Evolutionary conservation across 2,113 vertebrate species (phyloP).

Genomic region (Ranitomeya variabilis): DNA sequence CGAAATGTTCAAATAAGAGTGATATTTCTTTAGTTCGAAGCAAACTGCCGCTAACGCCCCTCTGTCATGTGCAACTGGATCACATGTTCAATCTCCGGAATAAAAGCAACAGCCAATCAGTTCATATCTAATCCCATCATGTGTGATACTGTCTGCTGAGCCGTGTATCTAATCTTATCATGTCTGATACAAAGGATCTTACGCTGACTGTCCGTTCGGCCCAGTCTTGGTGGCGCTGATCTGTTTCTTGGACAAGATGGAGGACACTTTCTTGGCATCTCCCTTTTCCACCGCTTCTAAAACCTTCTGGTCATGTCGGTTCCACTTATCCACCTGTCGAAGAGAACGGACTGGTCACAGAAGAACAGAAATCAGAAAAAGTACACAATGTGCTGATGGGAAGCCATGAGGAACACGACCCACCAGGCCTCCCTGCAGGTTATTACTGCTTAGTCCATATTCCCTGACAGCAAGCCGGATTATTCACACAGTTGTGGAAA

Average conservation of each 20-base stretch:
- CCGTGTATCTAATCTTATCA: background rate
- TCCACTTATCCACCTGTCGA: constrained; percentile 80
- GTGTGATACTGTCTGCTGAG: background rate
- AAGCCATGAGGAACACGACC: too few species aligned
- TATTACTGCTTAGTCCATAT: background rate
- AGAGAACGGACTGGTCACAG: background rate
- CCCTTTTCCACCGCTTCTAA: constrained; percentile 88
- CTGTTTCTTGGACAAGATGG: constrained; percentile 81
- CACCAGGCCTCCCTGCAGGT: too few species aligned
- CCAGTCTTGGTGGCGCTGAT: constrained; percentile 88
- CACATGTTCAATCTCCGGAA: too few species aligned
- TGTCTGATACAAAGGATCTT: constrained; percentile 64
- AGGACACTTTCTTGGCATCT: constrained; percentile 83
- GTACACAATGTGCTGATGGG: too few species aligned
- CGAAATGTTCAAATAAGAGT: too few species aligned
- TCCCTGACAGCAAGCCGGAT: background rate
- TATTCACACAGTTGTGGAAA: too few species aligned
- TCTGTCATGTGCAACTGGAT: too few species aligned
- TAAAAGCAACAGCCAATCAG: too few species aligned
- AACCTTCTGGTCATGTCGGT: constrained; percentile 89
- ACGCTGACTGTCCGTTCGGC: constrained; percentile 90
- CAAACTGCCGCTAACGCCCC: too few species aligned
- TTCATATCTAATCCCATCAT: background rate
- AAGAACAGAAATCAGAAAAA: background rate
- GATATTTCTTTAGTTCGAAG: too few species aligned